Base-by-base conservation (phyloP, 2,888 invertebrate species). In the Philhelius pedissequus region DNA sequence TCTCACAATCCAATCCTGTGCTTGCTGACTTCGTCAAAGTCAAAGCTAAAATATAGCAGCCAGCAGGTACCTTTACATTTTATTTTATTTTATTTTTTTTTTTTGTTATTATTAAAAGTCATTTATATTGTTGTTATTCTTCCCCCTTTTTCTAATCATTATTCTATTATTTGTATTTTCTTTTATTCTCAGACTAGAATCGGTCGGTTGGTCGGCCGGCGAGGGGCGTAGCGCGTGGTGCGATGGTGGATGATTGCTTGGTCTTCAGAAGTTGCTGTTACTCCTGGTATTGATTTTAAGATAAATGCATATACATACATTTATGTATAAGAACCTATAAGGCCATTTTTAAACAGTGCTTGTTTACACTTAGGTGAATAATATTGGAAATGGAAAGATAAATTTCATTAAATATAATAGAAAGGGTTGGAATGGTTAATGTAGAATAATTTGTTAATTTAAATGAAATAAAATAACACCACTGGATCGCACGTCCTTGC, bases 121-220 rank as follows among this genome's bases (percentile, higher is more conserved):
- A 7, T 45, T 60, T 45, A 69, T 56, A 74, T 66, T 74, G 40
- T 70, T 64, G 18, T 81, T 43, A 58, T 81, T 69, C 50, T 62
- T 64, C 69, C 69, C 62, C 78, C 77, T 68, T 43, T 56, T 78
- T 40, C 62, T 82, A 83, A 83, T 83, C 74, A 79, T 83, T 56
- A 83, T 83, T 74, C 74, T 69, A 83, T 79, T 83, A 83, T 79
- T 69, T 45, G 32, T 66, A 18, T 64, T 48, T 48, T 20, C 22
- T 35, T 64, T 64, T 64, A 30, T 64, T 56, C 27, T 8, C 11
- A 1, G 9, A 27, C 52, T 15, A 27, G 15, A 9, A 50, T n/a
- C 22, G 5, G 13, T 8, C 8, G 1, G 11, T 7, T n/a, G n/a
- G 5, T n/a, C 22, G 5, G 13, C n/a, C 8, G 1, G 11, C n/a